phyloP scores from a whole-genome alignment of 1,140 invertebrate species.

The Drosophila mauritiana region DNA sequence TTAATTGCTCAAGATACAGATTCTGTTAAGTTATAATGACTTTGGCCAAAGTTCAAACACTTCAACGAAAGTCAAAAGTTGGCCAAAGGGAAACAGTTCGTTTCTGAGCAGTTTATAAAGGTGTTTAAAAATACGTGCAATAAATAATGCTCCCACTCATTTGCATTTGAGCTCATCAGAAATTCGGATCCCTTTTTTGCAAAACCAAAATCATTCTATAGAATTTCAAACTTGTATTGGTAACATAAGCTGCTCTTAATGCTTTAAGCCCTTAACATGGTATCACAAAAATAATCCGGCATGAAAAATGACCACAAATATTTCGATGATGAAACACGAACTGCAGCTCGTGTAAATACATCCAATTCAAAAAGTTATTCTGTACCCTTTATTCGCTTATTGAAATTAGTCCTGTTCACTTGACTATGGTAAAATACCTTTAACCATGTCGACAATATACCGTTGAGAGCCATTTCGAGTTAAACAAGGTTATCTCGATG shows the following conservation, averaged over 20 bases:
- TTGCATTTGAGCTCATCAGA: neutral
- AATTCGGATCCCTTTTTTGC: no score
- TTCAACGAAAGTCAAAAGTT: neutral
- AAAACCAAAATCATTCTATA: no score
- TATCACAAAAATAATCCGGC: neutral
- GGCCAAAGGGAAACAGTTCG: neutral
- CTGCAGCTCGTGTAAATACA: no score
- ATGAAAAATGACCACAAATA: neutral
- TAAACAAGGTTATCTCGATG: neutral
- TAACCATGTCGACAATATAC: neutral
- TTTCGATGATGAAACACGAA: no score
- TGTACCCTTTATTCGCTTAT: neutral
- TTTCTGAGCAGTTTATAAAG: neutral
- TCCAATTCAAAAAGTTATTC: no score
- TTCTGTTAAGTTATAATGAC: constrained; percentile 56
- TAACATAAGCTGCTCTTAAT: neutral
- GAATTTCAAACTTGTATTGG: neutral
- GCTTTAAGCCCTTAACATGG: neutral
- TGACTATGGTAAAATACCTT: neutral
- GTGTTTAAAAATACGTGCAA: neutral
- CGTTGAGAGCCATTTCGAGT: neutral
- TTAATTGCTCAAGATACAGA: constrained; percentile 55
- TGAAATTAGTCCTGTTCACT: neutral
- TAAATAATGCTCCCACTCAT: neutral
- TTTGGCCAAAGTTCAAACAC: constrained; percentile 9